phyloP scores from a whole-genome alignment of 2,888 invertebrate genomes.

The Cistogaster globosa region DNA sequence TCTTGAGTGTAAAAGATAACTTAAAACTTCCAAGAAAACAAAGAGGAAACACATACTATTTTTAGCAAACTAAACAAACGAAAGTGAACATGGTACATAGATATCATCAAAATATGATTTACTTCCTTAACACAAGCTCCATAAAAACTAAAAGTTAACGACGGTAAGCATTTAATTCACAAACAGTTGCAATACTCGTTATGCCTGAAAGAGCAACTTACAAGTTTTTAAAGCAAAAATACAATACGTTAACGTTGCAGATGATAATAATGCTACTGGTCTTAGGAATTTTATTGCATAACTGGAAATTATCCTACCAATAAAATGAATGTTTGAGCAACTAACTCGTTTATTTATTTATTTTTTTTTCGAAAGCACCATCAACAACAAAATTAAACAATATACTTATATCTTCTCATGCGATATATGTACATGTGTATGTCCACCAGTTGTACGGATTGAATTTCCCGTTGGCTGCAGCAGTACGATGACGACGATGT shows the following conservation, averaged over 20 bases:
- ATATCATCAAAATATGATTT: conserved; percentile 49
- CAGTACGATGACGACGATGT: not conserved
- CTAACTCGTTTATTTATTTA: conserved; percentile 28
- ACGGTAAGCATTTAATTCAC: conserved; percentile 30
- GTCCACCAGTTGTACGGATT: conserved; percentile 21
- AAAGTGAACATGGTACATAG: conserved; percentile 44
- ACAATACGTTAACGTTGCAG: not conserved
- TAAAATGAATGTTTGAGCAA: conserved; percentile 43
- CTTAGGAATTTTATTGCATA: conserved; percentile 67
- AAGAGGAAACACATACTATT: conserved; percentile 47
- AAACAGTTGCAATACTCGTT: conserved; percentile 64
- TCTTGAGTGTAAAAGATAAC: conserved; percentile 1
- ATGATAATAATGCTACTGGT: conserved; percentile 60
- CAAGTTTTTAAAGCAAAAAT: conserved; percentile 16
- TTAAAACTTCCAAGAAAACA: not conserved
- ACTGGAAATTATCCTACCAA: conserved; percentile 69
- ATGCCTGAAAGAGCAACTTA: conserved; percentile 58
- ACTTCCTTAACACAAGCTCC: conserved; percentile 57
- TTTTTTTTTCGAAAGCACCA: not conserved
- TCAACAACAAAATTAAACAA: conserved; percentile 40
- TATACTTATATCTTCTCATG: conserved; percentile 58
- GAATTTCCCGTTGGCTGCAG: conserved; percentile 24
- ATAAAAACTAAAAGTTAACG: conserved; percentile 7
- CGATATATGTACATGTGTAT: conserved; percentile 50
- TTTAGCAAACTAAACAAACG: conserved; percentile 58